phyloP scores from a whole-genome alignment of 1,140 invertebrate species.

The Diorhabda sublineata region DNA sequence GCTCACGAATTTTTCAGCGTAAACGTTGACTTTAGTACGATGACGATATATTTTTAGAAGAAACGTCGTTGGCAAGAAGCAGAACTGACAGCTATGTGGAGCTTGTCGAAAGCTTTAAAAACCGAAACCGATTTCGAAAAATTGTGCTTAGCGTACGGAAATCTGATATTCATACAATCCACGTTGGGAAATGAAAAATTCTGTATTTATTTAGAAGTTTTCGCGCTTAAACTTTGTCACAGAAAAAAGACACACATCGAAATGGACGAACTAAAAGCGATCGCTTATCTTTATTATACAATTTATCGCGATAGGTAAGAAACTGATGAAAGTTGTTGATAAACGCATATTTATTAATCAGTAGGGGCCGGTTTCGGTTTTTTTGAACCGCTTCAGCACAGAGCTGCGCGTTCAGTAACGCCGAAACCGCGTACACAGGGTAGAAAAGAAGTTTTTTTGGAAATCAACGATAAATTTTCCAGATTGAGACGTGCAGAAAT shows the following conservation, averaged over 20 bases:
- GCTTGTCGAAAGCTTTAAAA: conserved; percentile 49
- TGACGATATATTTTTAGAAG: conserved; percentile 16
- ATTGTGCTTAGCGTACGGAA: conserved; percentile 52
- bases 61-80: conserved; percentile 47
- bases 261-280: conserved; percentile 47
- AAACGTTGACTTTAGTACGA: background rate
- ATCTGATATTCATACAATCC: conserved; percentile 48
- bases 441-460: too few relatives aligned
- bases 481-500: conserved; percentile 44
- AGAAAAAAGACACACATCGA: conserved; percentile 45
- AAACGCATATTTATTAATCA: too few relatives aligned
- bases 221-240: conserved; percentile 47
- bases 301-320: conserved; percentile 51
- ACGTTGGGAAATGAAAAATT: conserved; percentile 33
- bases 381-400: too few relatives aligned
- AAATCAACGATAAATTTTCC: background rate
- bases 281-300: conserved; percentile 48
- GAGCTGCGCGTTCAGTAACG: too few relatives aligned
- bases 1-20: too few relatives aligned
- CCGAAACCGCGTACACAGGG: too few relatives aligned
- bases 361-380: too few relatives aligned
- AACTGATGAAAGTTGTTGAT: background rate
- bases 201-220: conserved; percentile 40
- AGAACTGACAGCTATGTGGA: conserved; percentile 53
- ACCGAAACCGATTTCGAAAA: conserved; percentile 51